phyloP scores from a whole-genome alignment of 2,888 invertebrate genomes.

The Lacanobia wlatinum region DNA sequence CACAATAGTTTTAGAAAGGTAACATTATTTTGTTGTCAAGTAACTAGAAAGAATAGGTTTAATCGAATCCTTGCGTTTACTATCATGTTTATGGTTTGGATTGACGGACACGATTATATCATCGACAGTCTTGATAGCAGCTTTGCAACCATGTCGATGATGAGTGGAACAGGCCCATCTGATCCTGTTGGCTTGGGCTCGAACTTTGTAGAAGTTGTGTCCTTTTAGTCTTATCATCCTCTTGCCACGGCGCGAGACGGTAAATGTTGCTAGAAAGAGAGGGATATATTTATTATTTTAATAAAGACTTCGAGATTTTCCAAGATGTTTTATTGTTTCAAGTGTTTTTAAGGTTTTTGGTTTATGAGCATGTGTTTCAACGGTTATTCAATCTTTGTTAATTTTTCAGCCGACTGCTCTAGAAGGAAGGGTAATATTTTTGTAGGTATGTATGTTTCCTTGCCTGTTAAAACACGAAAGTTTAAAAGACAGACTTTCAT shows the following conservation, averaged over 20 bases:
- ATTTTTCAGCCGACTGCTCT: too few relatives aligned
- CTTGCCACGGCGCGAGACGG: slow-evolving; percentile 58
- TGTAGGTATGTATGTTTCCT: too few relatives aligned
- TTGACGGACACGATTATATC: slow-evolving; percentile 68
- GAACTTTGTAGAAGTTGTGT: slow-evolving; percentile 55
- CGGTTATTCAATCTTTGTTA: not conserved
- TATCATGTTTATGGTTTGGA: slow-evolving; percentile 62
- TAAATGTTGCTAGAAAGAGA: slow-evolving; percentile 52
- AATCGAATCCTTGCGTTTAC: not conserved
- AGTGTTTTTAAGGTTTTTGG: not conserved
- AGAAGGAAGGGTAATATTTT: too few relatives aligned
- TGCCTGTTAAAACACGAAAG: not conserved
- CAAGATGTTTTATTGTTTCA: not conserved
- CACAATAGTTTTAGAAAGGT: not conserved
- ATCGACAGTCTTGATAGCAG: slow-evolving; percentile 72
- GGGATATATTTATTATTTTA: not conserved
- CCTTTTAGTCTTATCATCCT: slow-evolving; percentile 59
- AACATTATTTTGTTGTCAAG: not conserved
- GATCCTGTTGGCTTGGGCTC: slow-evolving; percentile 29
- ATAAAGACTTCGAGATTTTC: not conserved
- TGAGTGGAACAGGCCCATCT: slow-evolving; percentile 80
- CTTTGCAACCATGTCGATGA: slow-evolving; percentile 72
- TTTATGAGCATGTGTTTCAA: not conserved
- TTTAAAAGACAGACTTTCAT: not conserved
- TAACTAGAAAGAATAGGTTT: not conserved